These are phyloP conservation scores for Myotis davidii DNA, from an alignment of 2,113 vertebrate genomes.

Conservation along the genomic window DNA sequence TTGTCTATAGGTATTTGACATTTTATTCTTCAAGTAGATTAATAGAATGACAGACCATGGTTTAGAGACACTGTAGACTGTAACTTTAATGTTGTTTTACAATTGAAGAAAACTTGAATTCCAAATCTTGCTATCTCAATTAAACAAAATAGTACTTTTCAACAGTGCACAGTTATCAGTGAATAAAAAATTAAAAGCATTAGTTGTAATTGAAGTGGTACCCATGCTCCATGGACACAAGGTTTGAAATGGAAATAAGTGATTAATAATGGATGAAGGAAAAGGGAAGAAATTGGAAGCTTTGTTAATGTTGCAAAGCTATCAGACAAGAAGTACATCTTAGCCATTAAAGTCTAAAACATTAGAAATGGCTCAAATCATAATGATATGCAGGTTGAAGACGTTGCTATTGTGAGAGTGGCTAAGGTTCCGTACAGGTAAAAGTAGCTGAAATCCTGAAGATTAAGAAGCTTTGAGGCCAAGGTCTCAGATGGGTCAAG, in stretches of 20 bases:
- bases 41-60: neutral
- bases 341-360: neutral
- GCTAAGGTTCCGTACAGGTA: neutral
- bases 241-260: neutral
- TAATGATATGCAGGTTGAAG: neutral
- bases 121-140: too few relatives aligned
- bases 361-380: neutral
- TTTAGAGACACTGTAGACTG: neutral
- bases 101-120: neutral
- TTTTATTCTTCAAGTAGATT: neutral
- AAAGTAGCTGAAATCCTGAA: neutral
- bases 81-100: neutral
- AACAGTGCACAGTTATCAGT: neutral
- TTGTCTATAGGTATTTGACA: neutral
- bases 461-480: neutral
- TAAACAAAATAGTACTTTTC: too few relatives aligned
- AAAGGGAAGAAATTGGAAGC: neutral
- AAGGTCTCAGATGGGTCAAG: neutral
- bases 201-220: neutral
- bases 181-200: neutral
- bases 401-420: neutral
- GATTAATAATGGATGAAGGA: neutral
- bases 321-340: neutral
- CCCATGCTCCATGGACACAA: neutral
- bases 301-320: neutral